Percentiles rank a stretch among this genome's conserved stretches.
Conservation (phyloP, 2,888 invertebrate species). For the Allolobophora icterica region DNA sequence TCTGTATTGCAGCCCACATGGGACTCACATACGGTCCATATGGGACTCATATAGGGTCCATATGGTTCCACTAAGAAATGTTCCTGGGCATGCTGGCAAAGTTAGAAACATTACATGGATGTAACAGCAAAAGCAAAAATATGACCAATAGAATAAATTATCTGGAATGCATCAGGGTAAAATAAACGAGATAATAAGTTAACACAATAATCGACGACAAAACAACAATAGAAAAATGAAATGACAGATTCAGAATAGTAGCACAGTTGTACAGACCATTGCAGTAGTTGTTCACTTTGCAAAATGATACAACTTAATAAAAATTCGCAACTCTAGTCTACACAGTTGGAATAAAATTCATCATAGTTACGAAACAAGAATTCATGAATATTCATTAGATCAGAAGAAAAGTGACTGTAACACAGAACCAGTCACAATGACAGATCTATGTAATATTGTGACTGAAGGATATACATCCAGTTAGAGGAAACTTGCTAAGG, state of each 20-base stretch:
- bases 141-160: neutral
- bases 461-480: neutral
- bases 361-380: neutral
- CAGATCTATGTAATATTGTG: no score
- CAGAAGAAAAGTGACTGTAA: neutral
- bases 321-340: neutral
- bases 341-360: neutral
- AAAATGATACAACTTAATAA: neutral
- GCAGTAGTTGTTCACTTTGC: neutral
- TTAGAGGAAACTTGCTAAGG: neutral
- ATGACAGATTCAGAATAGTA: neutral
- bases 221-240: neutral
- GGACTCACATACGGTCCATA: no score
- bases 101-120: neutral
- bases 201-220: neutral
- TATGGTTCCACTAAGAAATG: no score
- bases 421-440: neutral
- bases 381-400: conserved; percentile 7
- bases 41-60: no score
- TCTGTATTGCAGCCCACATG: no score
- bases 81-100: no score
- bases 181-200: neutral
- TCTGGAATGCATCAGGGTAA: neutral
- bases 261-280: neutral
- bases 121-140: neutral